Evolutionary conservation across 2,797 vertebrate species (phyloP), one percentile per base, ranked within the genome.

Genomic region (Pangasius sanitwongsei): DNA sequence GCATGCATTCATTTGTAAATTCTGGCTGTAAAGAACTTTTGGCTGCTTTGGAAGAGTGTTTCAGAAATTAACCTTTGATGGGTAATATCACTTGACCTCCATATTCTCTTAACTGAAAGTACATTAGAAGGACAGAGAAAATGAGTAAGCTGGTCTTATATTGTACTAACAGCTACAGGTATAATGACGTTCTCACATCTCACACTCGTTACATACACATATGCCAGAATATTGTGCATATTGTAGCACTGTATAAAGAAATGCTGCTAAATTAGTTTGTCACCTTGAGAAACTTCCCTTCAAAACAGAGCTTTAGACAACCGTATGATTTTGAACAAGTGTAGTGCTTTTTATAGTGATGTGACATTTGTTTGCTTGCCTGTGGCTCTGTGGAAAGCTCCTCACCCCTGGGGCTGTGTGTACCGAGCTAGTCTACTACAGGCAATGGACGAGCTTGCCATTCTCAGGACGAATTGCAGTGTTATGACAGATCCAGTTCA

Each of bases 401-500:
- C 80, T 90, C 86, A 41, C 86, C 78, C 85, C 81, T 86, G 87
- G 72, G 85, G 78, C 61, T 23, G 18, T 23, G 41, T 87, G 80
- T 72, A 82, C 87, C 28, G 53, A 50, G 37, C 61, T 85, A 81
- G 77, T 63, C 81, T 89, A 70, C 81, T 77, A 37, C 53, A 87
- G 88, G 72, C 31, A 18, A 4, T 31, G 16, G 25, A 37, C 67
- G 16, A 74, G 53, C 80, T 84, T 75, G 59, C 55, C 72, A 23
- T 85, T 85, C 57, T 89, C 53, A 2, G 87, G 82, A 89, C 34
- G 74, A 86, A 90, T 86, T 81, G 78, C 86, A 87, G 53, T 48
- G 69, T 59, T 37, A 80, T 87, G 89, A 92, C 91, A 92, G 87
- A 91, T 91, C 87, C 81, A 86, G 90, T 91, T 92, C 87, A 83